A percentile compares a stretch with the other conserved stretches of the same genome.
phyloP scores from a whole-genome alignment of 2,797 vertebrate species.

The Paramormyrops hopkinsi region DNA sequence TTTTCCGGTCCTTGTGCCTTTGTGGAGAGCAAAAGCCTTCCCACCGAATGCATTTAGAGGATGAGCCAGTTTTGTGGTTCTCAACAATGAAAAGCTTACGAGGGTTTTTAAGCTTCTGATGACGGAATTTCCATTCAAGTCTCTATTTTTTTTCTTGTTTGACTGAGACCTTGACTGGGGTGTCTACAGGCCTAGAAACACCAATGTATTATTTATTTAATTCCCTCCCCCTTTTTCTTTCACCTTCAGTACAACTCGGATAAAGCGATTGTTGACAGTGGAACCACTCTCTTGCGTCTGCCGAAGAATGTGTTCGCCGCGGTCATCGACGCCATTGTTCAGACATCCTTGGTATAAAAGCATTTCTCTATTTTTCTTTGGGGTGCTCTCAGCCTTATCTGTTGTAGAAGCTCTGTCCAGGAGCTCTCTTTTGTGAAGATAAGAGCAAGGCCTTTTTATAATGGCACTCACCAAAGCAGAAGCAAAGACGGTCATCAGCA shows the following conservation, averaged over 20 bases:
- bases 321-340: constrained; percentile 79
- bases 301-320: constrained; percentile 85
- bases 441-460: neutral
- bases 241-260: constrained; percentile 80
- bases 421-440: neutral
- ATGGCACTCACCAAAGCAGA: no score
- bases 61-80: neutral
- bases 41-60: neutral
- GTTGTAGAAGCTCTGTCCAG: neutral
- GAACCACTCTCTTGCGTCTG: constrained; percentile 88
- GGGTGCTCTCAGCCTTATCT: neutral
- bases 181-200: neutral
- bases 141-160: constrained; percentile 17
- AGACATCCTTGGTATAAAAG: constrained; percentile 72
- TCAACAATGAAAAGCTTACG: neutral
- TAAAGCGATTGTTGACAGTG: constrained; percentile 97
- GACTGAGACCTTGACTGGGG: constrained; percentile 22
- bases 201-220: constrained; percentile 7
- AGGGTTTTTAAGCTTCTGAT: constrained; percentile 27
- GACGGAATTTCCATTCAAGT: neutral
- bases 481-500: neutral
- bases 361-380: neutral
- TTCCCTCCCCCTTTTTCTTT: constrained; percentile 16
- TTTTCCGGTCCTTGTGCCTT: neutral
- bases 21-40: neutral